phyloP scores from a whole-genome alignment of 2,888 invertebrate species.

The Salticus scenicus region DNA sequence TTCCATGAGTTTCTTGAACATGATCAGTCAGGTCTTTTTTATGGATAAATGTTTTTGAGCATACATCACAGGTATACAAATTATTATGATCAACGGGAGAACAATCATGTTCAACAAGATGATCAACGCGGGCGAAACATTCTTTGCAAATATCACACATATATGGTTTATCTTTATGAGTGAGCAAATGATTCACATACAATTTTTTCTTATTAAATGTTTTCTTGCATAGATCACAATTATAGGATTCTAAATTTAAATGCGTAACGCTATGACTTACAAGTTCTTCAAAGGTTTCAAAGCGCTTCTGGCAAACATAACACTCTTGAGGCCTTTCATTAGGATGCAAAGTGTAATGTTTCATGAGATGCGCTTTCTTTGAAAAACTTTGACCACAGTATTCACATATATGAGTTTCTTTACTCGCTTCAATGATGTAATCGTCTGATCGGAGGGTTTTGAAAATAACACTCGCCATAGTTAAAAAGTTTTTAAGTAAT shows the following conservation, averaged over 20 bases:
- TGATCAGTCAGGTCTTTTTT: background rate
- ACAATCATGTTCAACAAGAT: conserved; percentile 12
- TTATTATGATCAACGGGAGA: background rate
- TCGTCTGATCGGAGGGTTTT: background rate
- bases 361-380: background rate
- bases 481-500: too few relatives aligned
- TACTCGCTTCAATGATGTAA: background rate
- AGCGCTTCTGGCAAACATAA: background rate
- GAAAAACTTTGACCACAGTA: background rate
- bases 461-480: background rate
- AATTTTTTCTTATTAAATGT: background rate
- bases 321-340: background rate
- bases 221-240: background rate
- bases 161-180: conserved; percentile 2
- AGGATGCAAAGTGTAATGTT: background rate
- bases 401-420: background rate
- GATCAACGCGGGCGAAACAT: background rate
- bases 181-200: background rate
- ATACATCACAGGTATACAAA: background rate
- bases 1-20: background rate
- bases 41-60: background rate
- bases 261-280: background rate
- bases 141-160: conserved; percentile 6
- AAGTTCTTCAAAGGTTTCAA: background rate
- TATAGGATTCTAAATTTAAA: background rate